Evolutionary conservation across 2,888 invertebrate species (phyloP).

Genomic region (Axea sp.): DNA sequence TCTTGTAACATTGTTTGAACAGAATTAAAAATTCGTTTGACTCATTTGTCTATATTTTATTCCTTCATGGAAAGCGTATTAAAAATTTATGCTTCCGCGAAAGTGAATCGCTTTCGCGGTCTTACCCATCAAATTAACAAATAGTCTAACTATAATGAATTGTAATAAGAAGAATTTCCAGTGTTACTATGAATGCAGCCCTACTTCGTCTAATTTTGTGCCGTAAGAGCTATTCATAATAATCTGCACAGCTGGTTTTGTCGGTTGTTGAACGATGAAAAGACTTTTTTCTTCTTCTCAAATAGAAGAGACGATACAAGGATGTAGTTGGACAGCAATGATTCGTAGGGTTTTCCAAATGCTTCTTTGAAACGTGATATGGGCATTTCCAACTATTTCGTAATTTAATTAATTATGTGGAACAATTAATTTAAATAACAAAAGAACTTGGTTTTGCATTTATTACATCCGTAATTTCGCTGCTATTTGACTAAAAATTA

Average conservation of each 20-base stretch:
- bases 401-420: slow-evolving; percentile 11
- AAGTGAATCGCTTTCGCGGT: slow-evolving; percentile 29
- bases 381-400: slow-evolving; percentile 5
- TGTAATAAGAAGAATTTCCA: slow-evolving; percentile 45
- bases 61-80: slow-evolving; percentile 29
- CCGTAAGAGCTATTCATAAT: slow-evolving; percentile 49
- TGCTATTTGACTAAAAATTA: no score
- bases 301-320: slow-evolving; percentile 22
- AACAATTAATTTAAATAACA: slow-evolving; percentile 6
- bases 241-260: slow-evolving; percentile 52
- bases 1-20: slow-evolving; percentile 1
- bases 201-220: slow-evolving; percentile 50
- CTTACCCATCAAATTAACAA: slow-evolving; percentile 49
- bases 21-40: slow-evolving; percentile 13
- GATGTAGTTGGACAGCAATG: slow-evolving; percentile 21
- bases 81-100: slow-evolving; percentile 51
- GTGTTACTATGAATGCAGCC: slow-evolving; percentile 23
- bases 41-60: slow-evolving; percentile 34
- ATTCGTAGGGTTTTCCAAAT: slow-evolving; percentile 15
- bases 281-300: slow-evolving; percentile 38
- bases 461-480: background rate
- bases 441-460: slow-evolving; percentile 2
- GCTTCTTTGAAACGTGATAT: slow-evolving; percentile 36
- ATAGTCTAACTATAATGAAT: slow-evolving; percentile 46
- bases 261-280: slow-evolving; percentile 48